A percentile compares a stretch with the other conserved stretches of the same genome.
Evolutionary conservation across 2,113 vertebrate genomes (phyloP).

Genomic region (Nyctereutes procyonoides): DNA sequence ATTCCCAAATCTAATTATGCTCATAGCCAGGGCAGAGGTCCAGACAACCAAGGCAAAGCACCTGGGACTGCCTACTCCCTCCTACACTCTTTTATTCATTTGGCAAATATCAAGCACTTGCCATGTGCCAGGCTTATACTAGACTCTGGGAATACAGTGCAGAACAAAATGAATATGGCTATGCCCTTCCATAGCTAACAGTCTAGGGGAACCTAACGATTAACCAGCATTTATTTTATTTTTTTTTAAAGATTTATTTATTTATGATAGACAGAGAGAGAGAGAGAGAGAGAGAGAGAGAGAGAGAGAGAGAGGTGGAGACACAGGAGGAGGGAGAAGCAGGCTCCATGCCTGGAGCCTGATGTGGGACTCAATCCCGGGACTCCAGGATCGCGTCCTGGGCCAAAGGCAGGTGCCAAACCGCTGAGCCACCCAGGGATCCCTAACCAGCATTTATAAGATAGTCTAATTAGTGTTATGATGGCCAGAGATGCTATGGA

Average conservation of each 20-base stretch:
- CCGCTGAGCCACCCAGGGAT: too few relatives aligned
- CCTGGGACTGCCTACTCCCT: background rate
- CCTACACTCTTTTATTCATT: background rate
- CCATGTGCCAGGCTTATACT: background rate
- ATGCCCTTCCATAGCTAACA: background rate
- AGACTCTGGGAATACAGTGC: background rate
- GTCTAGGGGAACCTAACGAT: background rate
- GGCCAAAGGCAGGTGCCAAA: too few relatives aligned
- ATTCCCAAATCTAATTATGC: background rate
- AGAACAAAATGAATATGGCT: background rate
- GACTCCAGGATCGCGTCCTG: too few relatives aligned
- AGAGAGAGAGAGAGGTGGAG: too few relatives aligned
- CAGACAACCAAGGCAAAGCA: background rate
- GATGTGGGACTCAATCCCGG: too few relatives aligned
- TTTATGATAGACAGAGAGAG: too few relatives aligned
- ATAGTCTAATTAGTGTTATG: background rate
- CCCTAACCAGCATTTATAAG: background rate
- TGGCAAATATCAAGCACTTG: background rate
- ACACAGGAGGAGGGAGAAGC: too few relatives aligned
- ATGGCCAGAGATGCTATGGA: background rate
- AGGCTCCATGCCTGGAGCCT: too few relatives aligned
- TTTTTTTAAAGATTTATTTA: too few relatives aligned
- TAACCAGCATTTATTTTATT: background rate
- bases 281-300: too few relatives aligned
- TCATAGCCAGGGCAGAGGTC: background rate